Evolutionary conservation across 2,113 vertebrate genomes (phyloP).

Genomic region (Rattus norvegicus): DNA sequence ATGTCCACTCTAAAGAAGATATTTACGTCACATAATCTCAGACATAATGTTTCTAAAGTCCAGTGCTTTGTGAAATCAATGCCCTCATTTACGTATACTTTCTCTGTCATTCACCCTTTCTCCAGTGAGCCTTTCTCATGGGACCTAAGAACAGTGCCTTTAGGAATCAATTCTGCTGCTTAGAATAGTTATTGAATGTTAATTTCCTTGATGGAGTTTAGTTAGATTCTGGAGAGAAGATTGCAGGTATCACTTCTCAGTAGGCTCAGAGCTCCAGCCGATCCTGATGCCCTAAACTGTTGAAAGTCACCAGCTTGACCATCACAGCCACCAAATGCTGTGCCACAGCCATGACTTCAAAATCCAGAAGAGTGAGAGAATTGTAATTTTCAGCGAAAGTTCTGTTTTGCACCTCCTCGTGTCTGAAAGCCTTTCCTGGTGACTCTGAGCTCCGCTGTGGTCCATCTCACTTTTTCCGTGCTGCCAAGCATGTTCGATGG

Average conservation of each 20-base stretch:
- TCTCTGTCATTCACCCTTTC: neutral
- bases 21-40: neutral
- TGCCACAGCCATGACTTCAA: neutral
- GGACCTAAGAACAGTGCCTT: neutral
- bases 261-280: neutral
- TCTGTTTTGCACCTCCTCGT: neutral
- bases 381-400: accelerated
- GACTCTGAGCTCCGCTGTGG: neutral
- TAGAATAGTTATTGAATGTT: neutral
- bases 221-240: neutral
- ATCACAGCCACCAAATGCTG: neutral
- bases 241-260: neutral
- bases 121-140: neutral
- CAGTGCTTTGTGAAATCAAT: neutral
- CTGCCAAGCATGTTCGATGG: neutral
- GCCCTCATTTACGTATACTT: too few species aligned
- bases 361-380: neutral
- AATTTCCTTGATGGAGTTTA: neutral
- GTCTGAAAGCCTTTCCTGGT: neutral
- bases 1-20: neutral
- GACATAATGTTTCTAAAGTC: neutral
- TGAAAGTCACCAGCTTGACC: neutral
- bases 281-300: neutral
- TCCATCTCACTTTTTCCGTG: neutral
- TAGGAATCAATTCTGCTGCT: neutral